Base-by-base conservation (phyloP, 2,113 vertebrate species). In the Heterotilapia buettikoferi region DNA sequence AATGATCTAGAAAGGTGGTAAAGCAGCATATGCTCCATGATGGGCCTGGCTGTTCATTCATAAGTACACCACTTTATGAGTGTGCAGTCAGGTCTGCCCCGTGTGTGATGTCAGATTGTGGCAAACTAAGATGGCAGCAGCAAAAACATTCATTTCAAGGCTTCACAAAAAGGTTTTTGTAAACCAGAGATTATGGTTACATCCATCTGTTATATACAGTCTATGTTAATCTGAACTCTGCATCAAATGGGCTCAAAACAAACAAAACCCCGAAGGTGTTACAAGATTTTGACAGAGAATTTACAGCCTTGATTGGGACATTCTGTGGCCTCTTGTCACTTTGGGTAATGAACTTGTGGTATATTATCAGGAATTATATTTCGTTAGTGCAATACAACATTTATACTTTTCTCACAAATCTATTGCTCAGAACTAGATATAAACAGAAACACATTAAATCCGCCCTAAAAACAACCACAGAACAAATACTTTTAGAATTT, bases 211-310 rank as follows among this genome's bases (percentile, higher is more conserved):
- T 40, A 40, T 40, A 21, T 8, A 40, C 63, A 8, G 0, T 40
- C 19, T 14, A 40, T 68, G 63, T 0, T 68, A 40, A 68, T 14
- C 63, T 68, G 36, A 40, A 68, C 33, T 66, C 1, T 66, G 19
- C 6, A 3, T 7, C 33, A 66, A 5, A n/a, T 66, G 61, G 33
- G 63, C 10, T 68, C 10, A 21, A 68, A 38, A 68, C 4, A 68
- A 66, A 66, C 18, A 38, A 68, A 68, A 21, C 33, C 11, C 10
- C 2, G 4, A 68, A 1, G 0, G 63, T 68, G 33, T 38, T 21
- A 21, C 63, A 38, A 21, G 33, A 68, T 66, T n/a, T 0, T 0
- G 11, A 66, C 33, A 38, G 33, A 63, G 29, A 66, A 66, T 66
- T 66, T 38, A 66, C 19, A 38, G 19, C 63, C 0, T 40, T 13